Evolutionary conservation across 2,113 vertebrate species (phyloP), one percentile per base, ranked within the genome.

Genomic region (Pedetes capensis): DNA sequence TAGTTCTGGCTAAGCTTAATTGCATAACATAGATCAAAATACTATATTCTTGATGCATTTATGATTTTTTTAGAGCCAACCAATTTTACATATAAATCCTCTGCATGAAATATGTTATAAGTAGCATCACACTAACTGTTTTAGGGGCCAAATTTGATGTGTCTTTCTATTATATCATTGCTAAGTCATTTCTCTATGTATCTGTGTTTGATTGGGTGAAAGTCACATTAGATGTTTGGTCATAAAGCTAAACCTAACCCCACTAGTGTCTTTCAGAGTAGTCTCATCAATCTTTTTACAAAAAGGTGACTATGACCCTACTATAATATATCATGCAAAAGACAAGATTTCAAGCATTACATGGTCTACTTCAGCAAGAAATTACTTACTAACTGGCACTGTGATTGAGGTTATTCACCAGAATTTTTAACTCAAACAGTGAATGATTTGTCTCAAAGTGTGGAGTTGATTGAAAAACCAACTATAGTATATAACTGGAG

Each of bases 21-120:
- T 95, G 66, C 34, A 74, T 68, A 94, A 59, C 76, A 93, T 92
- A 96, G 68, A 92, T 95, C 87, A 96, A 68, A 90, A 82, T 85
- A 93, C 85, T 95, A 94, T 61, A 81, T 93, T 85, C 61, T 93
- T 89, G 71, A 95, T 96, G 64, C 72, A 74, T 96, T 97, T 96
- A 93, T 85, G 68, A 89, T 90, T 96, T 97, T 75, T 76, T 47
- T 66, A 89, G 89, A 47, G 55, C 57, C 59, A 94, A 72, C 29
- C 44, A 55, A 74, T 87, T 96, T 96, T 94, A 74, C 66, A 86
- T 63, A 32, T 37, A 66, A 81, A 1, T 39, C 66, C 27, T 96
- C 66, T 85, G 25, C 27, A 44, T 96, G 75, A 95, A 94, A 89
- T 95, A 94, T 51, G 59, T 76, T 80, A 17, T 13, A 85, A 90